phyloP scores from a whole-genome alignment of 2,888 invertebrate species.

The Lysandra coridon region DNA sequence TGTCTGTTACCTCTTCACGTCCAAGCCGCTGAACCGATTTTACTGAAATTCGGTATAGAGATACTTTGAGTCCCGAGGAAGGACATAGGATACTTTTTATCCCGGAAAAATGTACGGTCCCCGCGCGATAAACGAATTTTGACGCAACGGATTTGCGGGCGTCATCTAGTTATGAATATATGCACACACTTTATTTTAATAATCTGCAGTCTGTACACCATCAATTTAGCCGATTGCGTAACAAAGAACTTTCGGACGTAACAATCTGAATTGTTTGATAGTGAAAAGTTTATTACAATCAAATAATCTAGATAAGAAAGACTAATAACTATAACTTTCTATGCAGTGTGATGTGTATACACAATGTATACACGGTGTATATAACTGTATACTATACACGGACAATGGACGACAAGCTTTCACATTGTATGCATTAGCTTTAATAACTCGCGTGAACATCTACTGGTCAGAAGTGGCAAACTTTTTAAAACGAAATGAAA shows the following conservation, averaged over 20 bases:
- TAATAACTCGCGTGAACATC: conserved; percentile 13
- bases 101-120: no score
- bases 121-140: no score
- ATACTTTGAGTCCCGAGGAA: no score
- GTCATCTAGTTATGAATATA: no score
- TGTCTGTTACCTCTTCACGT: no score
- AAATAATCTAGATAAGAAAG: conserved; percentile 5
- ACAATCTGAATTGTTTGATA: background rate
- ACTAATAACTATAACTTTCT: conserved; percentile 20
- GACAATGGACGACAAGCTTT: conserved; percentile 8
- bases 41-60: no score
- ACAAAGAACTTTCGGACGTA: background rate
- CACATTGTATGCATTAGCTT: conserved; percentile 26
- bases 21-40: no score
- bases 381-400: background rate
- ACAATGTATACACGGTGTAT: background rate
- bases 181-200: no score
- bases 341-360: background rate
- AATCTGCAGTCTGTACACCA: no score
- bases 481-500: background rate
- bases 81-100: no score
- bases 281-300: background rate
- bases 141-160: no score
- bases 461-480: background rate
- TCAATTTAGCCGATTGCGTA: no score